Evolutionary conservation across 2,888 invertebrate genomes (phyloP).

Genomic region (Trachelus tabidus): DNA sequence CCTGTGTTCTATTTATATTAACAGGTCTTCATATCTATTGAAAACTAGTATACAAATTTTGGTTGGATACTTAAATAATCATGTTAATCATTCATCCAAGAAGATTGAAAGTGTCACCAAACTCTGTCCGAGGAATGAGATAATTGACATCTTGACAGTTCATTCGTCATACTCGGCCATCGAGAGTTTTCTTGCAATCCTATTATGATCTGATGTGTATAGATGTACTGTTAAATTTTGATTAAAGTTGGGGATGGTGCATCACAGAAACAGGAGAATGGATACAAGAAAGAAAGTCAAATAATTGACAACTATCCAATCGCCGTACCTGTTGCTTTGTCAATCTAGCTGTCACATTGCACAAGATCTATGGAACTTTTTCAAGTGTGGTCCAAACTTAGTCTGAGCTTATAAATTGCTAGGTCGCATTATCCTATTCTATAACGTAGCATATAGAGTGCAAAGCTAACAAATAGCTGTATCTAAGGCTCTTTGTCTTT

Average conservation of each 20-base stretch:
- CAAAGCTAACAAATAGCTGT: background rate
- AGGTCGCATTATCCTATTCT: background rate
- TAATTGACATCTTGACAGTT: background rate
- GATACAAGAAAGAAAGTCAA: background rate
- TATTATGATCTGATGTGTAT: background rate
- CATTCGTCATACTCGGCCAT: background rate
- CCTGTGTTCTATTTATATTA: no score
- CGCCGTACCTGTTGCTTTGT: background rate
- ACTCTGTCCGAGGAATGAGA: background rate
- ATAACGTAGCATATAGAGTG: background rate
- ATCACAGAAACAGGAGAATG: background rate
- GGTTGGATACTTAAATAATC: background rate
- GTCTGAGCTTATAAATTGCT: background rate
- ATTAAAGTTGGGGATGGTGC: background rate
- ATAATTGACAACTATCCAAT: background rate
- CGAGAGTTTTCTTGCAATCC: background rate
- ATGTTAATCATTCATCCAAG: background rate
- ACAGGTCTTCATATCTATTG: background rate
- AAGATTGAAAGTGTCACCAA: background rate
- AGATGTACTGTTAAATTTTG: background rate
- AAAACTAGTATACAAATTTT: background rate
- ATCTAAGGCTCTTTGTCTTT: background rate
- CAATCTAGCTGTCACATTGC: background rate
- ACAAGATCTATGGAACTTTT: background rate
- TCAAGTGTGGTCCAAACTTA: background rate